phyloP scores from a whole-genome alignment of 2,888 invertebrate genomes.

The Brenthis ino region DNA sequence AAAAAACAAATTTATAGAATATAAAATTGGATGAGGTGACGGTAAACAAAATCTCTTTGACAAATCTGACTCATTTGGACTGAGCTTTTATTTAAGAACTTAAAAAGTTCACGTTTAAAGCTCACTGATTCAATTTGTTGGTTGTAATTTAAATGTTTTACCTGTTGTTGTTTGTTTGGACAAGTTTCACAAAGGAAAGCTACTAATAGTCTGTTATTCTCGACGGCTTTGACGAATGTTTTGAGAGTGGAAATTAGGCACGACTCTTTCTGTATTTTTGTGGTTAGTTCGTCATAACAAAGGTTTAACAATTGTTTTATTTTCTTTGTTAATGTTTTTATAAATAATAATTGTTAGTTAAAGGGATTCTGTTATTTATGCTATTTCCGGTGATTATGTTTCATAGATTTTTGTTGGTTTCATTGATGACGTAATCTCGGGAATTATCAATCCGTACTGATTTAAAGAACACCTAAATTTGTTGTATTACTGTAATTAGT shows the following conservation, averaged over 20 bases:
- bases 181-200: conserved; percentile 14
- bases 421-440: no score
- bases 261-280: conserved; percentile 1
- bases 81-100: conserved; percentile 10
- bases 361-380: no score
- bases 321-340: no score
- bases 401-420: no score
- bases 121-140: conserved; percentile 14
- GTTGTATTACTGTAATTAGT: no score
- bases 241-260: neutral
- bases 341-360: no score
- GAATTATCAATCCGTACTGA: no score
- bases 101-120: conserved; percentile 10
- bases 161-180: conserved; percentile 15
- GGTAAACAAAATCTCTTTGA: conserved; percentile 5
- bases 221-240: conserved; percentile 2
- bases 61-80: conserved; percentile 12
- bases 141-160: conserved; percentile 17
- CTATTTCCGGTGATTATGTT: no score
- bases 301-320: neutral
- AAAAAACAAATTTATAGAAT: neutral
- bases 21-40: neutral
- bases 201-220: conserved; percentile 10
- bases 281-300: neutral
- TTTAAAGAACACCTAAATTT: no score